phyloP scores from a whole-genome alignment of 2,797 vertebrate species.

The Anas bernieri region DNA sequence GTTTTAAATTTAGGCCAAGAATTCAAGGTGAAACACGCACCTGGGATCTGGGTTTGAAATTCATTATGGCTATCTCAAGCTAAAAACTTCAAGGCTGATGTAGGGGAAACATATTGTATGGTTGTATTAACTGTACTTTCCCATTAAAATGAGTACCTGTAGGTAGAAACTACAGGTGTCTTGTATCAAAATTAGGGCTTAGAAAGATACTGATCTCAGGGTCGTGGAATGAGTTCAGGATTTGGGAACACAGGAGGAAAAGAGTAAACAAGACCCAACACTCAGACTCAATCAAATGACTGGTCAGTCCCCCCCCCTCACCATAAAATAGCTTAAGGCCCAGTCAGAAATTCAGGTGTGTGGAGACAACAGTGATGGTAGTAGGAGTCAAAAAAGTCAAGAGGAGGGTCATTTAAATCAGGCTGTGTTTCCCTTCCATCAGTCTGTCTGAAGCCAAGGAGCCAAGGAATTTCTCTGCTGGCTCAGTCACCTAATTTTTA shows the following conservation, averaged over 20 bases:
- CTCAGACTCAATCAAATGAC: not conserved
- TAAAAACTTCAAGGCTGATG: not conserved
- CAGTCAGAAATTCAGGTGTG: not conserved
- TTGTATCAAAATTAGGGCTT: not conserved
- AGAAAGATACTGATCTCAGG: not conserved
- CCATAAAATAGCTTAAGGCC: not conserved
- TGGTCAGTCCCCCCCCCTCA: fast-evolving
- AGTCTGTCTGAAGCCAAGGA: not conserved
- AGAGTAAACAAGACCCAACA: not conserved
- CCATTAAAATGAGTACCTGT: not conserved
- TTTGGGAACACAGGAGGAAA: not conserved
- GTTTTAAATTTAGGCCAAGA: not conserved
- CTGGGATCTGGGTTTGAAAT: not conserved
- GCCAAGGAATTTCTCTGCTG: not conserved
- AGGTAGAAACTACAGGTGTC: not conserved
- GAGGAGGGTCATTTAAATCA: not conserved
- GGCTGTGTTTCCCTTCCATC: not conserved
- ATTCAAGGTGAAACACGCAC: not conserved
- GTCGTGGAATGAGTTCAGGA: not conserved
- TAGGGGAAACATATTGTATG: not conserved
- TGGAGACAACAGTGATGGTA: not conserved
- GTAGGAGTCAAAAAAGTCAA: not conserved
- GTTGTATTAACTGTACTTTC: not conserved
- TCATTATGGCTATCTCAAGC: not conserved
- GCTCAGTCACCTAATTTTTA: not conserved